Base-by-base conservation (phyloP, 2,797 vertebrate genomes). In the Crypturellus tataupa region DNA sequence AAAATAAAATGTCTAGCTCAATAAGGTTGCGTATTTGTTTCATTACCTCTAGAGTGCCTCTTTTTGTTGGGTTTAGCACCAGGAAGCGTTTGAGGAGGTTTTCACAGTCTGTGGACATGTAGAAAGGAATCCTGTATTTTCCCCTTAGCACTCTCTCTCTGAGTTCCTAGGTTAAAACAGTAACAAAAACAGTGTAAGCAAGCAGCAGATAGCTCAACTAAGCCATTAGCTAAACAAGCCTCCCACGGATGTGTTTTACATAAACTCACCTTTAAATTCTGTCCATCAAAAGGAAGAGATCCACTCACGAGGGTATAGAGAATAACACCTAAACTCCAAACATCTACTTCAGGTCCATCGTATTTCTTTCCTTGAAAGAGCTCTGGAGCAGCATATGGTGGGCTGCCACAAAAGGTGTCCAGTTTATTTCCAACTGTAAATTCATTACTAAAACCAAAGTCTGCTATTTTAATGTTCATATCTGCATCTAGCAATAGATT, bases 61-160 rank as follows among this genome's bases (percentile, higher is more conserved):
- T 98, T 98, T 99, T 99, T 89, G 98, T 97, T 89, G 99, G 99
- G 97, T 99, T 99, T 96, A 99, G 99, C 98, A 99, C 99, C 97
- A 99, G 98, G 97, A 99, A 99, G 94, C 99, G 99, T 93, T 99
- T 99, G 76, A 99, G 99, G 81, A 99, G 99, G 98, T 99, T 99
- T 98, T 99, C 99, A 97, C 99, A 99, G 98, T 99, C 99, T 59
- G 99, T 99, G 95, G 99, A 99, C 99, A 99, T 99, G 98, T 99
- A 99, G 98, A 99, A 99, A 51, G 99, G 99, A 97, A 99, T 99
- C 92, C 99, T 98, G 97, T 99, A 99, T 97, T 99, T 99, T 55
- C 99, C 99, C 82, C 99, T 97, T 67, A 99, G 98, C n/a, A 99
- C 99, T 40, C 99, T 98, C 95, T 99, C 99, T 87, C 99, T 98